These are phyloP conservation scores for Drosophila mojavensis DNA, from an alignment of 1,140 invertebrate species.

Conservation along the genomic window DNA sequence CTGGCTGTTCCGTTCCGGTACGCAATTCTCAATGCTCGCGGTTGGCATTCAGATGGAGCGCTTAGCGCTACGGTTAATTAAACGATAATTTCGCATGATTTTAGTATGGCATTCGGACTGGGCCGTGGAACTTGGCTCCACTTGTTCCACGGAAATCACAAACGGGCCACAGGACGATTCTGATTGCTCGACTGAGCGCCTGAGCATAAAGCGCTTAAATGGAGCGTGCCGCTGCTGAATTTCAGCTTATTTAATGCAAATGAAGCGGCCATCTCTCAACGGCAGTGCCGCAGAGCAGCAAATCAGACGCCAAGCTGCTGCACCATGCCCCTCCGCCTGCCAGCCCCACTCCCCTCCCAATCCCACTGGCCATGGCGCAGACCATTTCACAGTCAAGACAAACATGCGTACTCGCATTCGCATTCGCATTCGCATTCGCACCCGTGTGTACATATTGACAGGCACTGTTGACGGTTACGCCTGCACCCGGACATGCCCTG, in stretches of 20 bases:
- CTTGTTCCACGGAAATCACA: constrained; percentile 57
- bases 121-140: constrained; percentile 21
- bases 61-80: constrained; percentile 75
- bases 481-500: constrained; percentile 1
- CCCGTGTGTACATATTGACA: constrained; percentile 37
- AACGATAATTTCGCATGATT: constrained; percentile 81
- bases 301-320: constrained; percentile 18
- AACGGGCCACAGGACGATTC: constrained; percentile 29
- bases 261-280: constrained; percentile 67
- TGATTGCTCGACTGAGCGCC: constrained; percentile 39
- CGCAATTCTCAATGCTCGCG: constrained; percentile 18
- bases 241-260: constrained; percentile 84
- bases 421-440: constrained; percentile 16
- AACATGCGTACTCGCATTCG: constrained; percentile 27
- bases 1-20: constrained; percentile 13
- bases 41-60: constrained; percentile 43
- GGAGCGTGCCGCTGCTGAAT: constrained; percentile 77
- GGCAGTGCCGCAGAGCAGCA: constrained; percentile 3
- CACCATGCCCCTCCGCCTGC: neutral
- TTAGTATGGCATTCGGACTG: constrained; percentile 38
- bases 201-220: constrained; percentile 76
- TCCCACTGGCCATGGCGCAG: constrained; percentile 14
- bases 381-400: constrained; percentile 71
- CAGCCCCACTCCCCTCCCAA: neutral
- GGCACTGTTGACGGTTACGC: constrained; percentile 20